phyloP scores from a whole-genome alignment of 2,888 invertebrate genomes.

The Luperina nickerlii region DNA sequence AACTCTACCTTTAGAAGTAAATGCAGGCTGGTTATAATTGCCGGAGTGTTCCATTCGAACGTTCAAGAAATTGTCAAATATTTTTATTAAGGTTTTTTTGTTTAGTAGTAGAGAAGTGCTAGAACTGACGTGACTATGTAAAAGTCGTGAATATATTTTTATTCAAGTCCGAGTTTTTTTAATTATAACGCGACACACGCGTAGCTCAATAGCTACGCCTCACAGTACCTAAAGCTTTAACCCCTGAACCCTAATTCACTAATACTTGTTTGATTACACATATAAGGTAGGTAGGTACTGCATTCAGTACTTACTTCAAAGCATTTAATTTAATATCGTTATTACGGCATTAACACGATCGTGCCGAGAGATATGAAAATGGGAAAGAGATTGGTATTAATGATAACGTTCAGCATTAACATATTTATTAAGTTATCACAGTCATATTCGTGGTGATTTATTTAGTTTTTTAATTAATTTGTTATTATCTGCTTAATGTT shows the following conservation, averaged over 20 bases:
- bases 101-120: too few species aligned
- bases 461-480: conserved; percentile 66
- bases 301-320: conserved; percentile 30
- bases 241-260: conserved; percentile 4
- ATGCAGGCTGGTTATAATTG: too few species aligned
- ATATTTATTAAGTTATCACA: conserved; percentile 74
- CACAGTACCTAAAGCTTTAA: conserved; percentile 9
- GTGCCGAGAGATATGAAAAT: conserved; percentile 76
- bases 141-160: too few species aligned
- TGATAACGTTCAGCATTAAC: conserved; percentile 75
- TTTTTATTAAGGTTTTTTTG: too few species aligned
- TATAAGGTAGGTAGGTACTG: conserved; percentile 11
- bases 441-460: conserved; percentile 76
- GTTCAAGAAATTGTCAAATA: too few species aligned
- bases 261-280: conserved; percentile 2
- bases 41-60: too few species aligned
- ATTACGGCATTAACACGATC: conserved; percentile 68
- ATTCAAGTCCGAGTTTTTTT: too few species aligned
- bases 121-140: too few species aligned
- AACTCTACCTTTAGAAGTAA: too few species aligned
- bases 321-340: conserved; percentile 26
- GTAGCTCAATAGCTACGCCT: too few species aligned
- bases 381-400: conserved; percentile 70
- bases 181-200: too few species aligned
- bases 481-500: conserved; percentile 43